phyloP scores from a whole-genome alignment of 2,113 vertebrate species.

The Phyllostomus discolor region DNA sequence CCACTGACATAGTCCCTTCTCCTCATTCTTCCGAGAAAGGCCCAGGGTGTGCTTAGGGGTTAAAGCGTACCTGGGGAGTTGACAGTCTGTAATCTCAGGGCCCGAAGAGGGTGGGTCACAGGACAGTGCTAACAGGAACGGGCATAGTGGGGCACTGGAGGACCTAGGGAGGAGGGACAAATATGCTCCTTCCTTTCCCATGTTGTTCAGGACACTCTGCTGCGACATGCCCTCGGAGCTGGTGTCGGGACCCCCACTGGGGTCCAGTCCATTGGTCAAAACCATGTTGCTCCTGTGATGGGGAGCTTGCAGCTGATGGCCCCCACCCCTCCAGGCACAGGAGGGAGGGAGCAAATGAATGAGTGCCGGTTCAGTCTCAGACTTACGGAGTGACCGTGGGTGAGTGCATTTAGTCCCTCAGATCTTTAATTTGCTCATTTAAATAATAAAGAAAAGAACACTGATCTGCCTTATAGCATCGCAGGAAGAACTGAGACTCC shows the following conservation, averaged over 20 bases:
- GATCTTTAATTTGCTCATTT: background rate
- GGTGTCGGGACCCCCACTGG: background rate
- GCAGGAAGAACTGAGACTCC: no score
- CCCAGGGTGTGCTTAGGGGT: background rate
- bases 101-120: background rate
- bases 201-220: background rate
- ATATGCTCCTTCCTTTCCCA: rapidly evolving
- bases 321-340: background rate
- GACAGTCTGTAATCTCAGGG: background rate
- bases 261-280: background rate
- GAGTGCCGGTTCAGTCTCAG: background rate
- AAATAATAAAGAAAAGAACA: background rate
- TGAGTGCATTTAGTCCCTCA: no score
- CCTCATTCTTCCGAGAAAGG: background rate
- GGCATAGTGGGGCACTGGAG: background rate
- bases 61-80: background rate
- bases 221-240: background rate
- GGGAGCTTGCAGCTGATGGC: background rate
- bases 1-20: no score
- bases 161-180: background rate
- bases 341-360: background rate
- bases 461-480: no score
- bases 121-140: rapidly evolving
- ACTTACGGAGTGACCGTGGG: background rate
- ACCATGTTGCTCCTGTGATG: no score